Conservation (phyloP, 2,888 invertebrate species). For the Dryadula phaetusa region DNA sequence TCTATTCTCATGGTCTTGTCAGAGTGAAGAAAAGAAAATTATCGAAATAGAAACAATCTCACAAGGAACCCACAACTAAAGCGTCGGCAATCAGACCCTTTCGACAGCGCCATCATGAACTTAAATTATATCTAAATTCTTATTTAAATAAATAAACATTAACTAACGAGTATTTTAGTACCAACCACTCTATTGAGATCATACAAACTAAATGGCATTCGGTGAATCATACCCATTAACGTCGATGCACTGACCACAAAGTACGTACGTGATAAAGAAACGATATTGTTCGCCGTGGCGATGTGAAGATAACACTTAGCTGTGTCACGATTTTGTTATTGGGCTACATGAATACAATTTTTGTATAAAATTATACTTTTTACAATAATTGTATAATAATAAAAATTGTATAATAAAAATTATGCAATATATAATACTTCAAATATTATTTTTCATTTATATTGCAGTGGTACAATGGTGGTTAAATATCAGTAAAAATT, state of each 20-base stretch:
- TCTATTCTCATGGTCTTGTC: no score
- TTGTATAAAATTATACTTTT: neutral
- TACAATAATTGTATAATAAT: neutral
- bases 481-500: neutral
- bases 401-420: neutral
- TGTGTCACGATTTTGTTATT: slow-evolving; percentile 22
- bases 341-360: neutral
- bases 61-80: neutral
- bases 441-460: neutral
- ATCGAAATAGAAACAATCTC: neutral
- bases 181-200: slow-evolving; percentile 8
- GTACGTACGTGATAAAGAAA: slow-evolving; percentile 27
- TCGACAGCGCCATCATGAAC: neutral
- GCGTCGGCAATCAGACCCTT: neutral
- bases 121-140: neutral
- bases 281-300: slow-evolving; percentile 22
- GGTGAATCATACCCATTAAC: slow-evolving; percentile 26
- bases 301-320: slow-evolving; percentile 22
- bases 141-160: slow-evolving; percentile 9
- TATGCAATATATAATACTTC: no score
- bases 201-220: slow-evolving; percentile 16
- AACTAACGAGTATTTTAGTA: neutral
- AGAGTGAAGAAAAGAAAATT: neutral
- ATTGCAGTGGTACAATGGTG: neutral
- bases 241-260: slow-evolving; percentile 19